Conservation (phyloP, 2,888 invertebrate genomes). For the Chydorus sphaericus region DNA sequence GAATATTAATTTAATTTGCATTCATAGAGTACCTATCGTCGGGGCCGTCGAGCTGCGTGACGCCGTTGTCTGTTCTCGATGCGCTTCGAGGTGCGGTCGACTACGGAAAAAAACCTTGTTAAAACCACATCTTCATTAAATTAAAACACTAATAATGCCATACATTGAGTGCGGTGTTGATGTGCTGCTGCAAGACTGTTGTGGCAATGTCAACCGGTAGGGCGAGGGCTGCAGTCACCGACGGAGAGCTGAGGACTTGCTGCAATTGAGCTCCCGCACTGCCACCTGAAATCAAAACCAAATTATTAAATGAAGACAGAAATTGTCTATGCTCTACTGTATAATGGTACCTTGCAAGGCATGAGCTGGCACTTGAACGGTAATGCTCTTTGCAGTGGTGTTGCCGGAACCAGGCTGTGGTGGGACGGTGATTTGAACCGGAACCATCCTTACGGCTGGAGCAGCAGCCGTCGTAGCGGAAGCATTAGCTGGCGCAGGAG, state of each 20-base stretch:
- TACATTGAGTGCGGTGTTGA: conserved; percentile 54
- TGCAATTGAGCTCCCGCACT: conserved; percentile 40
- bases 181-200: conserved; percentile 72
- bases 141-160: neutral
- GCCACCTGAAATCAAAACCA: conserved; percentile 6
- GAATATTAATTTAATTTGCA: too few relatives aligned
- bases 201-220: conserved; percentile 68
- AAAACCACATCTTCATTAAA: neutral
- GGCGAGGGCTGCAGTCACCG: conserved; percentile 78
- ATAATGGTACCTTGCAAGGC: conserved; percentile 10
- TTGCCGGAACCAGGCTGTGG: conserved; percentile 58
- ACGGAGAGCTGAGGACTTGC: conserved; percentile 65
- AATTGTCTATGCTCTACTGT: neutral
- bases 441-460: conserved; percentile 24
- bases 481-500: conserved; percentile 24
- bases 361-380: conserved; percentile 75
- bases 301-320: neutral
- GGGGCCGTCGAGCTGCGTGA: conserved; percentile 31
- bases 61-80: conserved; percentile 12
- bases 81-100: neutral
- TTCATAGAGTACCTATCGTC: too few relatives aligned
- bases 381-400: conserved; percentile 54
- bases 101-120: neutral
- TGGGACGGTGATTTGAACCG: conserved; percentile 59
- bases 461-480: conserved; percentile 23